Base-by-base conservation (phyloP, 2,888 invertebrate species). In the Ditylenchus weischeri region DNA sequence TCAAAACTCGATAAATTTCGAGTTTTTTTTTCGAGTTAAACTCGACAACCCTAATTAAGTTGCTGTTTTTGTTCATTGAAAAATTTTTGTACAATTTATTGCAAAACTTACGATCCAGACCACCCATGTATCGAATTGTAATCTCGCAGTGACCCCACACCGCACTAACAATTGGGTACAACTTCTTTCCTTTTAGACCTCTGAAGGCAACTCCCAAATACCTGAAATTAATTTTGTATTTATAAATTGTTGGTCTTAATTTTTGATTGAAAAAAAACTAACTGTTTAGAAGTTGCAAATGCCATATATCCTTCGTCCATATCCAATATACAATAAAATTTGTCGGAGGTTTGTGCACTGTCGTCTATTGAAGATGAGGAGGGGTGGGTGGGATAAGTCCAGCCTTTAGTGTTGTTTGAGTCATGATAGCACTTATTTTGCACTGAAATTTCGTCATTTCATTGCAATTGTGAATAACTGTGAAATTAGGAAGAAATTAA, bases 131-230 rank as follows among this genome's bases (percentile, higher is more conserved):
- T 85, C 90, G 90, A 91, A 98, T 95, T 75, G 94, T 94, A 84
- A 98, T 95, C 87, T 98, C 98, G 83, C 96, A 96, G 86, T 98
- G 96, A 71, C 96, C 96, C 96, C 96, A 98, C 29, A 98, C 98
- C 65, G 96, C 95, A 76, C 93, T 94, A 75, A 98, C 95, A 81
- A 96, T 92, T 75, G 96, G 96, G 87, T 94, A 93, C 7, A 83
- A 63, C 47, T 93, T 95, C 86, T 93, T 91, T 78, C 96, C 96
- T 85, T 94, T 92, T 79, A 98, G 88, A 65, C 94, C 95, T 79
- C 92, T 88, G 87, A 96, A 96, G 78, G 98, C 98, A 77, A 96
- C 90, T 71, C 98, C 98, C 66, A 87, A 78, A 75, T 84, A 86
- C 86, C 43, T 43, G 43, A 43, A 43, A 10, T 15, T 2, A 43